Evolutionary conservation across 2,797 vertebrate species (phyloP).

Genomic region (Denticeps clupeoides): DNA sequence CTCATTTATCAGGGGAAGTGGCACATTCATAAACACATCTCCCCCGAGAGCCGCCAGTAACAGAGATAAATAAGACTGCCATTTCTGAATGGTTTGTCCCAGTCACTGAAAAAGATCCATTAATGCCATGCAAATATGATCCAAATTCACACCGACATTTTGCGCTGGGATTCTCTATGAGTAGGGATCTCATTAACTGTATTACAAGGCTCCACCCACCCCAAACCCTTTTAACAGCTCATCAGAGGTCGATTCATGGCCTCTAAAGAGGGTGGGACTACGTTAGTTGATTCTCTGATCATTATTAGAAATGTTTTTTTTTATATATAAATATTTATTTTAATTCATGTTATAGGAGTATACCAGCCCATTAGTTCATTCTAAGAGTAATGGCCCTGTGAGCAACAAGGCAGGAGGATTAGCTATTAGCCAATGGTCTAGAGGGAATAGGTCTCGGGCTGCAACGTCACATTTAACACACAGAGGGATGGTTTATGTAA

Average conservation of each 20-base stretch:
- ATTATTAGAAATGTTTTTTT: too few relatives aligned
- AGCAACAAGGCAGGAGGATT: constrained; percentile 23
- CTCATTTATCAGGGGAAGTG: constrained; percentile 81
- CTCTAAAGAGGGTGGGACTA: constrained; percentile 3
- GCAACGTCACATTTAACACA: constrained; percentile 1
- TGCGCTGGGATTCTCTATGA: too few relatives aligned
- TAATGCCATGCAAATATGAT: constrained; percentile 49
- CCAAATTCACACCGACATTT: constrained; percentile 4
- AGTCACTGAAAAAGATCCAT: constrained; percentile 41
- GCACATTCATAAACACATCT: constrained; percentile 89
- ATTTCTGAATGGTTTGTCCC: constrained; percentile 60
- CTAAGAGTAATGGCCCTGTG: constrained; percentile 23
- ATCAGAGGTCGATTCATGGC: constrained; percentile 13
- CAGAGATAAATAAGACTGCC: constrained; percentile 81
- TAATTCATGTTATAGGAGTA: constrained; percentile 20
- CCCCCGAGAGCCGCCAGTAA: constrained; percentile 75
- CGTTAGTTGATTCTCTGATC: too few relatives aligned
- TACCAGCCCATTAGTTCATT: constrained; percentile 26
- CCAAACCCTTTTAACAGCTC: constrained; percentile 3
- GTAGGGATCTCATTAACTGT: not conserved
- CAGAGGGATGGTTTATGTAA: constrained; percentile 27
- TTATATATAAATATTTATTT: constrained; percentile 4
- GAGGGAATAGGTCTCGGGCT: constrained; percentile 7
- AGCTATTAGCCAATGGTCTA: constrained; percentile 25
- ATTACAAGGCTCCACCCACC: not conserved